Evolutionary conservation across 2,113 vertebrate genomes (phyloP), one percentile per base, ranked within the genome.

Genomic region (Ifrita kowaldi): DNA sequence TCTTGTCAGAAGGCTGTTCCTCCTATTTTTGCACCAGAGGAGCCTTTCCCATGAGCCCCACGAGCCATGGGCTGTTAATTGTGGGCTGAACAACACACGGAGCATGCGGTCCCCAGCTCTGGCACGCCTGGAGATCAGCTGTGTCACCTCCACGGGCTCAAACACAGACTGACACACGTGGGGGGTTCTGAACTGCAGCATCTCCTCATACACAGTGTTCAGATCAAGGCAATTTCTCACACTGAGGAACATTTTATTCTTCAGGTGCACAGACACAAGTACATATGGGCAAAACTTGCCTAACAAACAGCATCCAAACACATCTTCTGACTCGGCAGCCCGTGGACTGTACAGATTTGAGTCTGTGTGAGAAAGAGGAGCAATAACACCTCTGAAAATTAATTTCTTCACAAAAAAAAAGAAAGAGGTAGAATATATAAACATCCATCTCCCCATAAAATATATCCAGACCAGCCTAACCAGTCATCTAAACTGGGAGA

Each of bases 11-110:
- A 89, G 57, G 59, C 84, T 96, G 83, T 46, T 82, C 52, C 87
- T 96, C 95, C 77, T 89, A 50, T 68, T 96, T 95, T 93, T 93
- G 78, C 55, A 71, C 21, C 41, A 83, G 62, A 60, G 30, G 33
- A 91, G 32, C 30, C 81, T 85, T 88, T 90, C 60, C 57, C 87
- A 42, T 37, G 62, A 65, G 39, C 24, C 17, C 15, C 50, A 27
- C 30, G 15, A 86, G 50, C 59, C 7, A 15, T 11, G 74, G 53
- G 16, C 32, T 81, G 8, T 41, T 64, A 12, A 16, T 0, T 37
- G 19, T 46, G 52, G 30, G 59, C 57, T 53, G 52, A 23, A 49
- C 41, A 14, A 18, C 32, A 14, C 9, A 4, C 0, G 7, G 37
- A 16, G 9, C 17, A 11, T 1, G 7, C 0, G 1, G 28, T 32